Evolutionary conservation across 1,140 invertebrate genomes (phyloP), one percentile per base, ranked within the genome.

Genomic region (Listronotus oregonensis): DNA sequence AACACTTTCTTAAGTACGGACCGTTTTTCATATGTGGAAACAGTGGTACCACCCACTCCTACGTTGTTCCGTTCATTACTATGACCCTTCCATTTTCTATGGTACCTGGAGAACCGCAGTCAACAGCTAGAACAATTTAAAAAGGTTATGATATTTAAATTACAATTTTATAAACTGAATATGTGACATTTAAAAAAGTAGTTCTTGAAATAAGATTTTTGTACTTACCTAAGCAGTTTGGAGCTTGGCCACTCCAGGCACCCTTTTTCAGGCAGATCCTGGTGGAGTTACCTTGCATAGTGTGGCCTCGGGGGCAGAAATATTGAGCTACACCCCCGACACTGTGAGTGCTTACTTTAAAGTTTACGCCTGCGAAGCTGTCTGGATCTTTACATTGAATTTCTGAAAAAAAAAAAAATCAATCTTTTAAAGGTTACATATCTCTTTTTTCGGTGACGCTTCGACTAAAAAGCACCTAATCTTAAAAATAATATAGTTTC

Each of bases 1-100:
- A 81, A 77, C 93, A 95, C 73, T 92, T 93, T 50, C 92, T 82
- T 3, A 92, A 79, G 76, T 92, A 93, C 5, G 90, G 89, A 0
- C 93, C 93, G 1, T 90, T 92, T 84, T 74, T 91, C 89, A 78
- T 85, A 95, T 66, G 91, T 90, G 7, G 91, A 92, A 55, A 75
- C 95, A 97, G 68, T 93, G 90, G 77, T 96, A 97, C 73, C 94
- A 88, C 86, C 57, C 90, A 90, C 7, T 89, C 89, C 72, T 90
- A 96, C 0, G 90, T 94, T 0, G 90, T 89, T 18, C 89, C 88
- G 71, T 96, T 95, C 40, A 93, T 87, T 8, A 94, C 85, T 69
- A 94, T 94, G 0, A 94, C 88, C 64, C 92, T 83, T 0, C 93
- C 93, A 75, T 95, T 95, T 51, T 93, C 89, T 49, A 94, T 90